Conservation (phyloP, 1,140 invertebrate species). For the Trissolcus basalis region DNA sequence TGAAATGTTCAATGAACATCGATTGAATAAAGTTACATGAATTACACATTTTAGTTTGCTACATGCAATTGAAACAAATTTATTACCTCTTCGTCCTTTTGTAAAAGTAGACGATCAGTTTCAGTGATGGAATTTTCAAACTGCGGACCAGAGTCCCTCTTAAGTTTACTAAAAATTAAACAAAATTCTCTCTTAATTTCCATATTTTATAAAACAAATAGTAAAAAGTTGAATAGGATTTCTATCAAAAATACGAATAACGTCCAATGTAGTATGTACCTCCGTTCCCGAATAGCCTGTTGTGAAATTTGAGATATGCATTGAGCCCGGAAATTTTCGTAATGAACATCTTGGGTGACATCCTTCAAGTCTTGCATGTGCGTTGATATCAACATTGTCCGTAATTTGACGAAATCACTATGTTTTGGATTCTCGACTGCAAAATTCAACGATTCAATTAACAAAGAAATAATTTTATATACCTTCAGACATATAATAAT, state of each 20-base stretch:
- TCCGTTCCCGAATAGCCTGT: slow-evolving; percentile 87
- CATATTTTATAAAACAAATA: no score
- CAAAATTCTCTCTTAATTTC: no score
- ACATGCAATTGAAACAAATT: no score
- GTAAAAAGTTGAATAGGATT: no score
- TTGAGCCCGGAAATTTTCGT: slow-evolving; percentile 96
- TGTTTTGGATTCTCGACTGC: slow-evolving; percentile 97
- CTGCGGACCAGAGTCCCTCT: slow-evolving; percentile 85
- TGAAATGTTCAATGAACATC: slow-evolving; percentile 70
- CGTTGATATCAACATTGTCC: slow-evolving; percentile 97
- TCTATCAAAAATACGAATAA: no score
- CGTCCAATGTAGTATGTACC: slow-evolving; percentile 73
- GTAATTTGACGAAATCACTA: slow-evolving; percentile 97
- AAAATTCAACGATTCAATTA: slow-evolving; percentile 42
- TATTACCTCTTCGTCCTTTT: slow-evolving; percentile 96
- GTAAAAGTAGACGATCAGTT: slow-evolving; percentile 89
- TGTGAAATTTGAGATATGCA: slow-evolving; percentile 93
- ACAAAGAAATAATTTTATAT: background rate
- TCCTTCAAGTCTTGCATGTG: slow-evolving; percentile 98
- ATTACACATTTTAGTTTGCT: no score
- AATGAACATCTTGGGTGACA: slow-evolving; percentile 95
- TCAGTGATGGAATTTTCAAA: slow-evolving; percentile 87
- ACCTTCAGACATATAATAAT: background rate
- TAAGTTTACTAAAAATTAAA: slow-evolving; percentile 83
- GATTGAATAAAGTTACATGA: no score